Base-by-base conservation (phyloP, 2,888 invertebrate genomes). In the Tenodera sinensis region DNA sequence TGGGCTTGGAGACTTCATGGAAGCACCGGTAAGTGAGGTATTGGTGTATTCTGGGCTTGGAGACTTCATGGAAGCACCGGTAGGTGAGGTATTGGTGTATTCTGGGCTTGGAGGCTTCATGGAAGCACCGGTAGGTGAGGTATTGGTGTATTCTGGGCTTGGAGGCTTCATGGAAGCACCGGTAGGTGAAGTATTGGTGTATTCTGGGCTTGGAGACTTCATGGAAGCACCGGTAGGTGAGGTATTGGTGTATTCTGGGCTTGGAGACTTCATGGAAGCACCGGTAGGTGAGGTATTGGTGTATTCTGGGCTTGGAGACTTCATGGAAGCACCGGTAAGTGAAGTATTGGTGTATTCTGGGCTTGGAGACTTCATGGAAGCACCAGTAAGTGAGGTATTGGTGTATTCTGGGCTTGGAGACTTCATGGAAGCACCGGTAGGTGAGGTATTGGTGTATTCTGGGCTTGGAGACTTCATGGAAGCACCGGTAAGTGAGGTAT, bases 131-230 rank as follows among this genome's bases (percentile, higher is more conserved):
- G 34, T 34, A 34, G 8, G 34, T 34, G 34, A 8, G 34, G 34
- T 6, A 34, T 8, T 97, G 83, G 95, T 95, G 91, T 93, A 97
- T 89, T 96, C 97, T 7, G 97, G 97, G 3, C 92, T 97, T 47
- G 95, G 96, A 9, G 97, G 97, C 88, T 93, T 97, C 14, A 94
- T 97, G 90, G 97, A 97, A 93, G 97, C 97, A 90, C 97, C 97
- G 28, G 97, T 96, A 94, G 94, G 95, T 94, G 91, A 4, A 4
- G 4, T 4, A 30, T 30, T 30, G 4, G 30, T 30, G 30, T 4
- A 3, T 30, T 30, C 92, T 97, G 87, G 97, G 97, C 0, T 94
- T 97, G 87, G 95, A 96, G n/a, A n/a, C n/a, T n/a, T n/a, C n/a
- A n/a, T n/a, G 90, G 94, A 95, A 90, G 95, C 30, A 30, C 30